Base-by-base conservation (phyloP, 2,113 vertebrate species). In the Amphilophus citrinellus region DNA sequence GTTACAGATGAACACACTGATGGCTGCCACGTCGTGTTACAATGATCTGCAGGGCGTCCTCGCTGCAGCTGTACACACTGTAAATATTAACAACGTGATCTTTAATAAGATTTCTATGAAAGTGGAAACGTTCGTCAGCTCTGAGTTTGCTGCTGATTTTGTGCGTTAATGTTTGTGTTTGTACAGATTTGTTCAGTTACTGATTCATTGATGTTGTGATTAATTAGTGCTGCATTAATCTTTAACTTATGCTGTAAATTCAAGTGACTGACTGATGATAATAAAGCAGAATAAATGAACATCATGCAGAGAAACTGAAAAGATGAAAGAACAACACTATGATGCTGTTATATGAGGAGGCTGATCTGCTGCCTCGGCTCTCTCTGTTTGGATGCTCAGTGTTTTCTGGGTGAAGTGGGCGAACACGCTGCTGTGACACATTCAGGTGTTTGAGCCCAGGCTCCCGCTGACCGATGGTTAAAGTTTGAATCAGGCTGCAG, bases 11-110 rank as follows among this genome's bases (percentile, higher is more conserved):
- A 97, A 95, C 97, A 94, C 91, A 96, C 95, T 1, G 96, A 97
- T 2, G 96, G 97, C 77, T 98, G 96, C 93, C 97, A 98, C 87
- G 85, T 98, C 82, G 96, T 99, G 93, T 94, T 99, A 91, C 98
- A 98, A 89, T 98, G 96, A 96, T n/a, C 61, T 6, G 15, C 44
- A 7, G 84, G 44, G 4, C 22, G 15, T 53, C 37, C 39, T 30
- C 62, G 30, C 14, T 63, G 78, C 20, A 80, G 17, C 7, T 91
- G 87, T 91, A 90, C 77, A 91, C 77, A 80, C 13, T 91, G 88
- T 87, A 89, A 76, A 87, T 91, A 89, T 5, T 50, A 50, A 68
- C 22, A 68, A 75, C 61, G 37, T 63, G 47, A 39, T 18, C 53
- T 61, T 84, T 57, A 61, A 20, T 47, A 27, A 32, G 24, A 81